These are phyloP conservation scores for Drosophila lacicola DNA, from an alignment of 2,888 invertebrate species.

Conservation along the genomic window DNA sequence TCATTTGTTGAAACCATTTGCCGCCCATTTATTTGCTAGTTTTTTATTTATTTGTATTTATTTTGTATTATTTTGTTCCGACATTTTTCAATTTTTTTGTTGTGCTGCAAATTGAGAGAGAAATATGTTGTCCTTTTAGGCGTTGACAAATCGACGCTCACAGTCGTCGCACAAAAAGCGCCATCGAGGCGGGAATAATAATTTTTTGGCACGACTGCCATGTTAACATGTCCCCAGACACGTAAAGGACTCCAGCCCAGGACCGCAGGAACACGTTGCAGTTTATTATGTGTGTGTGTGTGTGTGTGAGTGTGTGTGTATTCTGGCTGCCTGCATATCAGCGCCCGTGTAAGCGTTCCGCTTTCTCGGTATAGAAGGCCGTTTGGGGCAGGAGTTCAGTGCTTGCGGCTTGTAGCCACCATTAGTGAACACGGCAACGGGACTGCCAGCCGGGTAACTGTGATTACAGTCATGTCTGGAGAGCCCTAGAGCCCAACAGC, in stretches of 20 bases:
- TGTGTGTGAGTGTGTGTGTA: slow-evolving; percentile 26
- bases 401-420: slow-evolving; percentile 84
- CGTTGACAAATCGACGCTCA: slow-evolving; percentile 80
- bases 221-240: slow-evolving; percentile 84
- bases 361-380: slow-evolving; percentile 38
- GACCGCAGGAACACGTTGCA: slow-evolving; percentile 54
- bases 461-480: slow-evolving; percentile 62
- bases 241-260: slow-evolving; percentile 59
- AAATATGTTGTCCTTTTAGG: slow-evolving; percentile 82
- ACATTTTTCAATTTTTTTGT: slow-evolving; percentile 12
- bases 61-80: slow-evolving; percentile 27
- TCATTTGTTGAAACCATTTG: slow-evolving; percentile 77
- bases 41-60: slow-evolving; percentile 31
- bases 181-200: slow-evolving; percentile 81
- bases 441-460: slow-evolving; percentile 56
- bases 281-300: slow-evolving; percentile 64
- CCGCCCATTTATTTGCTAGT: slow-evolving; percentile 63
- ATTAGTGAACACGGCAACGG: slow-evolving; percentile 81
- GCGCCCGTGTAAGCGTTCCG: slow-evolving; percentile 59
- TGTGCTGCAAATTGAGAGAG: slow-evolving; percentile 60
- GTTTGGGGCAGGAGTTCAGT: slow-evolving; percentile 43
- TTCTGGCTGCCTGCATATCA: slow-evolving; percentile 70
- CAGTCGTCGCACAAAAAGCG: slow-evolving; percentile 65
- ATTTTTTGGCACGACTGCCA: slow-evolving; percentile 84
- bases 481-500: slow-evolving; percentile 41